Base-by-base conservation (phyloP, 2,797 vertebrate genomes). In the Urophycis tenuis region DNA sequence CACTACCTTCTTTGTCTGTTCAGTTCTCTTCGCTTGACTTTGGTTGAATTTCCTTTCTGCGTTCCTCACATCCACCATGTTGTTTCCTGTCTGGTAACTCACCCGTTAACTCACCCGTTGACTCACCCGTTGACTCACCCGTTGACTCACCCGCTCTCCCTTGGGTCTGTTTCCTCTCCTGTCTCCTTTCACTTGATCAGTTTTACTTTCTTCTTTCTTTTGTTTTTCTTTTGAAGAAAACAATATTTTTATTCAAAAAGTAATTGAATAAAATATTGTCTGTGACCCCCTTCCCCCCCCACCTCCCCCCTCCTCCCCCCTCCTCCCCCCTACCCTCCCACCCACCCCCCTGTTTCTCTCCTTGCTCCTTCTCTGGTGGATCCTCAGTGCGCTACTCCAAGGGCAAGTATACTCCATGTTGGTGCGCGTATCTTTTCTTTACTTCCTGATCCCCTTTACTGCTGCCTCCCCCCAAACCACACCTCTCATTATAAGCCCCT, bases 201-300 rank as follows among this genome's bases (percentile, higher is more conserved):
- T 32, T 70, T 70, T 3, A 60, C 53, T 64, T 64, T 89, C 34
- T 74, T 78, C 34, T 74, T 78, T 87, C 87, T 87, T 88, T 81
- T 81, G 89, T 85, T 81, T 92, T 92, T 91, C 91, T 94, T 97
- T 90, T 94, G 94, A 97, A 94, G 90, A 93, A 97, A 95, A 96
- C 97, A 99, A 99, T 99, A 99, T 99, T 99, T 99, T 99, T 98
- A 99, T 99, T 99, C 97, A 99, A 99, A 96, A 90, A 89, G 92
- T 95, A 91, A 98, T 99, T 99, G 96, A 98, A 99, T 99, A 99
- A 99, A 99, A 99, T 99, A 99, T 99, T 99, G 97, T 98, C 95
- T 99, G 97, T 98, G 95, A 97, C 93, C 95, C 94, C 95, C 92
- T 15, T 15, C 41, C 41, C 14, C 41, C 3, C 9, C 93, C 95